Conservation (phyloP, 2,113 vertebrate genomes). For the Leptocoma aspasia region DNA sequence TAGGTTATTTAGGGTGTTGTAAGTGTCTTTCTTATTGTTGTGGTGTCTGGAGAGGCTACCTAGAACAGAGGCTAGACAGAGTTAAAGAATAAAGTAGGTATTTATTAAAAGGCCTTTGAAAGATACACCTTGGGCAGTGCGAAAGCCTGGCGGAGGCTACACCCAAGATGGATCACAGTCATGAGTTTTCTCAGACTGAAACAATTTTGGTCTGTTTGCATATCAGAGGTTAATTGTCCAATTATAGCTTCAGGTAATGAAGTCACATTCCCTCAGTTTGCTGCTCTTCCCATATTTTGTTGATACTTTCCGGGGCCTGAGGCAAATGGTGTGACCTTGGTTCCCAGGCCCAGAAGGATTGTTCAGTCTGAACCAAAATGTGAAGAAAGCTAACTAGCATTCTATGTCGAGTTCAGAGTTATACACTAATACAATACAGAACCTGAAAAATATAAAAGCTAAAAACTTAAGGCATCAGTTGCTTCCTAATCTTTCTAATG, state of each 20-base stretch:
- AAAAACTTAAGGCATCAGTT: neutral
- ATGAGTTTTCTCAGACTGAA: neutral
- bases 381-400: neutral
- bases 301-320: neutral
- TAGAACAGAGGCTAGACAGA: neutral
- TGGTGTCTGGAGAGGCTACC: neutral
- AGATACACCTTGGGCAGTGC: neutral
- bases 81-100: neutral
- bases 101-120: neutral
- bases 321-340: neutral
- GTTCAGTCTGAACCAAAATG: too few species aligned
- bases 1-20: neutral
- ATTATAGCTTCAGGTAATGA: neutral
- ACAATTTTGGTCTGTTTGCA: neutral
- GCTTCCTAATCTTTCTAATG: neutral
- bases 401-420: neutral
- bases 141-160: neutral
- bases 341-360: neutral
- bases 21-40: neutral
- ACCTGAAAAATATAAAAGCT: neutral
- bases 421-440: neutral
- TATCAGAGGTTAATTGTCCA: neutral
- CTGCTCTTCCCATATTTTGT: neutral
- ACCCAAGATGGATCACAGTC: neutral
- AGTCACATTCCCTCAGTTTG: neutral